Evolutionary conservation across 2,797 vertebrate species (phyloP), one percentile per base, ranked within the genome.

Genomic region (Crossoptilon crossoptilon): DNA sequence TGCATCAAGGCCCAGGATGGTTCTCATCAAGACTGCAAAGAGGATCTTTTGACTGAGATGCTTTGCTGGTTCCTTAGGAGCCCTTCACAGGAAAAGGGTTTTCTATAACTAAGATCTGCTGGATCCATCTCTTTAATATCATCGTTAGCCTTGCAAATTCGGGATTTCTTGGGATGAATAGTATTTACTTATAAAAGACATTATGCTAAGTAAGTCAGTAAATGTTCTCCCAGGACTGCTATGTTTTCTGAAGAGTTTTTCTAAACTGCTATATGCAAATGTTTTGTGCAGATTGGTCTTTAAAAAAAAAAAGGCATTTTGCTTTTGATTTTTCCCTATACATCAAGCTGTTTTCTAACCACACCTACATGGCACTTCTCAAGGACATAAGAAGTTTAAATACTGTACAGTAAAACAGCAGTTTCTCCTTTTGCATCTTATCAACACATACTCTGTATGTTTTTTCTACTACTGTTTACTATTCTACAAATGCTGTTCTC

Each of bases 161-260:
- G 69, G 53, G 75, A 91, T 96, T 96, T 93, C 95, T 93, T 91
- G 94, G 88, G 86, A 95, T 1, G 1, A 95, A 82, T 84, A 96
- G 88, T 93, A 93, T 94, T 95, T 96, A 95, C 94, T 96, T 96
- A 90, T 59, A 84, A 66, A 90, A 94, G 84, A 29, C 44, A 55
- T 96, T 93, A 96, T 93, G 88, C 80, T 94, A 90, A 94, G 76
- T 93, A 91, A 94, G 68, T 87, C 91, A 37, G 88, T 94, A 88
- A 96, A 82, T 62, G 68, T 91, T 94, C 94, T 96, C 95, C 37
- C 84, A 76, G 88, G 90, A 71, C 94, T 87, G 91, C 68, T 85
- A 0, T 90, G 58, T 91, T 91, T 96, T 95, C 88, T 84, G 60
- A 41, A 84, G 94, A 76, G 71, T 76, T 94, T 93, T 92, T 91